These are phyloP conservation scores for Griposia aprilina DNA, from an alignment of 2,888 invertebrate genomes.

Conservation along the genomic window DNA sequence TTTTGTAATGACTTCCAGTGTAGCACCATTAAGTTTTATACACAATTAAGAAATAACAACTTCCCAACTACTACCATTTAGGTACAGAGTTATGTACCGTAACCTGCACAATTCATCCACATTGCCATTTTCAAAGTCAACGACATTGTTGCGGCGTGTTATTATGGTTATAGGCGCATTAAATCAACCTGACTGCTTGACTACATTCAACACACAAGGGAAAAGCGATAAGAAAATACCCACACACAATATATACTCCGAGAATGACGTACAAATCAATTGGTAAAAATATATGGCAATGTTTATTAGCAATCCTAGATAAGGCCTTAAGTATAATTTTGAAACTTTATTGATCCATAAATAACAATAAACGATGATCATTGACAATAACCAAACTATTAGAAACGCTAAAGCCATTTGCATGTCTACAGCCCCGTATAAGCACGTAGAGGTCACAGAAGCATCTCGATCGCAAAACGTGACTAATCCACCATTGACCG, in stretches of 20 bases:
- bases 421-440: slow-evolving; percentile 54
- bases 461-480: slow-evolving; percentile 77
- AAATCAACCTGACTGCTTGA: slow-evolving; percentile 55
- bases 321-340: slow-evolving; percentile 49
- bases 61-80: slow-evolving; percentile 24
- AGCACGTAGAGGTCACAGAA: slow-evolving; percentile 68
- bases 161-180: slow-evolving; percentile 57
- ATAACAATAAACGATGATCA: slow-evolving; percentile 46
- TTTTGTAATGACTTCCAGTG: not conserved
- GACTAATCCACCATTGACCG: slow-evolving; percentile 79
- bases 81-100: slow-evolving; percentile 40
- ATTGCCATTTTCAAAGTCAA: slow-evolving; percentile 62
- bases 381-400: slow-evolving; percentile 34
- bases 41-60: slow-evolving; percentile 45
- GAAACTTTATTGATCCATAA: slow-evolving; percentile 58
- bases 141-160: slow-evolving; percentile 61
- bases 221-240: slow-evolving; percentile 56
- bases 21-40: not conserved
- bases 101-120: slow-evolving; percentile 58
- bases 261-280: slow-evolving; percentile 45
- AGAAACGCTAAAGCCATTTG: slow-evolving; percentile 34
- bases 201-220: slow-evolving; percentile 53
- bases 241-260: slow-evolving; percentile 21
- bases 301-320: slow-evolving; percentile 44
- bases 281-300: slow-evolving; percentile 50